Conservation (phyloP, 2,888 invertebrate genomes). For the Netelia virgata region DNA sequence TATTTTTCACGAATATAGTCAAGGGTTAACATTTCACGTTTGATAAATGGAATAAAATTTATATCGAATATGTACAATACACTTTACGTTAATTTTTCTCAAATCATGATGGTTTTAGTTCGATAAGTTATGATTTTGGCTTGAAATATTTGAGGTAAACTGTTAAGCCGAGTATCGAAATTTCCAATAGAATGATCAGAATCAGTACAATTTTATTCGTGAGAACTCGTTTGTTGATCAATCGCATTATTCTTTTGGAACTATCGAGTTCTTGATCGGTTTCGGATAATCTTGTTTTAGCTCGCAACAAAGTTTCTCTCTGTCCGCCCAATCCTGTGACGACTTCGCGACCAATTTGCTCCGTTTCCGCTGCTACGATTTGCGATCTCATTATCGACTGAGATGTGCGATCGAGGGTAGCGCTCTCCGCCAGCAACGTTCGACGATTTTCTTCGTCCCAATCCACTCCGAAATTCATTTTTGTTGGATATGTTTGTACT, state of each 20-base stretch:
- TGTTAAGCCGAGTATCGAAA: slow-evolving; percentile 88
- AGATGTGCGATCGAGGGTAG: slow-evolving; percentile 87
- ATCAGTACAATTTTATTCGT: slow-evolving; percentile 92
- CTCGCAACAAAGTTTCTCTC: slow-evolving; percentile 90
- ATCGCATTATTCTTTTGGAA: slow-evolving; percentile 88
- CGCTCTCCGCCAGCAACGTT: slow-evolving; percentile 86
- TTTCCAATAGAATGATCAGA: slow-evolving; percentile 90
- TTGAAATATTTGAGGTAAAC: slow-evolving; percentile 88
- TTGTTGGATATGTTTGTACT: slow-evolving; percentile 38
- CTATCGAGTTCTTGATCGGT: slow-evolving; percentile 90
- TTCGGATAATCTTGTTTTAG: slow-evolving; percentile 89
- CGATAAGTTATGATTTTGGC: slow-evolving; percentile 67
- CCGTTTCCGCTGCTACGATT: slow-evolving; percentile 92
- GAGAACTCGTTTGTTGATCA: slow-evolving; percentile 89
- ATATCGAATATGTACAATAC: neutral
- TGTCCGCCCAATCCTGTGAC: slow-evolving; percentile 91
- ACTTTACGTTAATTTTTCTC: neutral
- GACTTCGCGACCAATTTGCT: slow-evolving; percentile 91
- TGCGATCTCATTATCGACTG: slow-evolving; percentile 90
- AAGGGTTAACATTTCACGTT: neutral
- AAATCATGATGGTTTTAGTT: neutral
- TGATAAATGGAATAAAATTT: neutral
- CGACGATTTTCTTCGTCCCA: slow-evolving; percentile 87
- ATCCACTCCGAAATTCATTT: slow-evolving; percentile 82
- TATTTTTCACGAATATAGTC: too few relatives aligned